These are phyloP conservation scores for Spheniscus mendiculus DNA, from an alignment of 2,113 vertebrate genomes.

Conservation along the genomic window DNA sequence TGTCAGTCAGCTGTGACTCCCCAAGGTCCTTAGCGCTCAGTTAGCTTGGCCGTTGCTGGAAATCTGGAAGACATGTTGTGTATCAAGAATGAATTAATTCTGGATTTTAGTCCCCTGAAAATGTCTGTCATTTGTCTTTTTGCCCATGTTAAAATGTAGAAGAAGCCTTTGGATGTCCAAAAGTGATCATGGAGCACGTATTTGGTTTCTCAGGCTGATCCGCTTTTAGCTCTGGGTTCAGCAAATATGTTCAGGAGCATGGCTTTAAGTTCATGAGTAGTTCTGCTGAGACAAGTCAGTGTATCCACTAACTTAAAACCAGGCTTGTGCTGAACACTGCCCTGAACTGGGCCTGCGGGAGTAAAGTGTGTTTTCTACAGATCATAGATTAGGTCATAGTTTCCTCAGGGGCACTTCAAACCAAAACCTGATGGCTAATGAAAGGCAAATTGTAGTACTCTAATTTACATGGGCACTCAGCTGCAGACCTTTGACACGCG, in stretches of 20 bases:
- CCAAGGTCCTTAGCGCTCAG: neutral
- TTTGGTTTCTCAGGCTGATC: neutral
- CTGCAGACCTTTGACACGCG: conserved; percentile 43
- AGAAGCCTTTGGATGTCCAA: neutral
- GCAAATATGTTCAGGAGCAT: neutral
- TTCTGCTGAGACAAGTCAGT: neutral
- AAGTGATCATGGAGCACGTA: neutral
- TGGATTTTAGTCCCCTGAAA: neutral
- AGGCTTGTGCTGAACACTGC: neutral
- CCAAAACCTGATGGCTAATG: conserved; percentile 43
- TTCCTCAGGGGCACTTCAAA: conserved; percentile 1
- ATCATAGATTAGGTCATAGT: conserved; percentile 28
- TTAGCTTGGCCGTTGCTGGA: neutral
- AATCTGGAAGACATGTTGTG: neutral
- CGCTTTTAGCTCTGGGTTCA: neutral
- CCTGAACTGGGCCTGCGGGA: neutral
- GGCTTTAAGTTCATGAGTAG: neutral
- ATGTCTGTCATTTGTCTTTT: neutral
- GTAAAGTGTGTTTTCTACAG: conserved; percentile 8
- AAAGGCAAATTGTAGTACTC: conserved; percentile 32
- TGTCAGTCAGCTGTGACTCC: neutral
- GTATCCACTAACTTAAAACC: neutral
- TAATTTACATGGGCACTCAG: conserved; percentile 36
- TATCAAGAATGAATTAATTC: neutral
- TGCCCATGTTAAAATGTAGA: neutral